phyloP scores from a whole-genome alignment of 2,888 invertebrate species.

The Nomada ferruginata region DNA sequence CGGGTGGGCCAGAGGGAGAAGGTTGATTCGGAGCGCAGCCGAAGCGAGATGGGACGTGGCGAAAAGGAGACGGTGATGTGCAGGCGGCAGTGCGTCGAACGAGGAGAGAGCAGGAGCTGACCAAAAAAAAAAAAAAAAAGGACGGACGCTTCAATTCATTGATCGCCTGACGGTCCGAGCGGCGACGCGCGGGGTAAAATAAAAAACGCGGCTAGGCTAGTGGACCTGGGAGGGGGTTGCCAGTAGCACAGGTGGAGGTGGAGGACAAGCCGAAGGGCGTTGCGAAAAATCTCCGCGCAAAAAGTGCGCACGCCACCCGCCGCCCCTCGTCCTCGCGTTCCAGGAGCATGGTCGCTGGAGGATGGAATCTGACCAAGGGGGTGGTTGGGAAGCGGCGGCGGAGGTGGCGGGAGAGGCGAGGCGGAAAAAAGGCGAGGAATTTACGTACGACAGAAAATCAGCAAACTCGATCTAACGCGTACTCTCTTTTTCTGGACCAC shows the following conservation, averaged over 20 bases:
- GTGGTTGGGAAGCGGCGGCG: background rate
- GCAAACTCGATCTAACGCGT: conserved; percentile 68
- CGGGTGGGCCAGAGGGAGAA: conserved; percentile 63
- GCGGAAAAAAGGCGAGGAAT: conserved; percentile 59
- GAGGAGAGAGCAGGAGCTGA: conserved; percentile 78
- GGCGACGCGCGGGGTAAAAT: conserved; percentile 80
- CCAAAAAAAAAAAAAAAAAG: conserved; percentile 82
- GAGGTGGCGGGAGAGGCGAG: conserved; percentile 25
- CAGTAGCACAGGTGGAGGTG: conserved; percentile 66
- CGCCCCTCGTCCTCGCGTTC: conserved; percentile 41
- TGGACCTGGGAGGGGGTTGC: conserved; percentile 53
- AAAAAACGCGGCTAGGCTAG: conserved; percentile 73
- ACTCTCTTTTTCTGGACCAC: conserved; percentile 57
- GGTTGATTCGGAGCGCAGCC: conserved; percentile 56
- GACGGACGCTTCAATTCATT: conserved; percentile 84
- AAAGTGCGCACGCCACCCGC: conserved; percentile 66
- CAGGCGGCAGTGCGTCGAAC: conserved; percentile 75
- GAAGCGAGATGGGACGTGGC: conserved; percentile 62
- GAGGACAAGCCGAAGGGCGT: conserved; percentile 74
- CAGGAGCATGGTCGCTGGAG: conserved; percentile 47
- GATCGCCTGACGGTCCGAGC: conserved; percentile 83
- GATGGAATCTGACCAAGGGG: conserved; percentile 37
- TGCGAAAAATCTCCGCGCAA: conserved; percentile 78
- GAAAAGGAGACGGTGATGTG: conserved; percentile 72
- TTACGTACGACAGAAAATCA: conserved; percentile 69